Conservation (phyloP, 2,113 vertebrate genomes). For the Myxocyprinus asiaticus region DNA sequence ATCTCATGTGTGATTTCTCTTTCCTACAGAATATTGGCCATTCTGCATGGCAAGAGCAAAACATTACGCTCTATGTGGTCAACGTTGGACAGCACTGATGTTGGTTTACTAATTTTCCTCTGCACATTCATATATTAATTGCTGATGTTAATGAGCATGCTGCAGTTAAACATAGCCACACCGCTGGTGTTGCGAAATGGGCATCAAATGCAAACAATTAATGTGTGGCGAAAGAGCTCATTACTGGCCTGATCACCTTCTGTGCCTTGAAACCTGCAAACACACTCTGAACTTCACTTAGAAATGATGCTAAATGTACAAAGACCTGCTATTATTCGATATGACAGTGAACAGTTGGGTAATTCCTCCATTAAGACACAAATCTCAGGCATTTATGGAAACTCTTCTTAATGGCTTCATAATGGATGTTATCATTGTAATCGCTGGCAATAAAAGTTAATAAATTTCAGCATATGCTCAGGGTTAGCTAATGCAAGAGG, state of each 20-base stretch:
- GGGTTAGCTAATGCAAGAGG: conserved; percentile 35
- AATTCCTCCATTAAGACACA: conserved; percentile 26
- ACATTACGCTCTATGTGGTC: too few species aligned
- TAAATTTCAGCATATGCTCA: conserved; percentile 32
- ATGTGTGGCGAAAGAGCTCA: neutral
- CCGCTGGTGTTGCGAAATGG: neutral
- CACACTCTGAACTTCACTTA: conserved; percentile 1
- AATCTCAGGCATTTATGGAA: conserved; percentile 30
- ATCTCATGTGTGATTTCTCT: too few species aligned
- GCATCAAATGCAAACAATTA: conserved; percentile 2
- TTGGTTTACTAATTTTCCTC: too few species aligned
- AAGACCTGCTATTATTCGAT: conserved; percentile 12
- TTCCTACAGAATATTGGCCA: too few species aligned
- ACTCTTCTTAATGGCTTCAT: conserved; percentile 27
- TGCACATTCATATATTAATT: neutral
- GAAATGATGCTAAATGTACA: conserved; percentile 8
- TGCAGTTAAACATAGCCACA: neutral
- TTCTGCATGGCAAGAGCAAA: too few species aligned
- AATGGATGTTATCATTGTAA: conserved; percentile 20
- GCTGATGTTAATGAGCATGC: neutral
- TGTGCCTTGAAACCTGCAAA: neutral
- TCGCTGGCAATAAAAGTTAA: conserved; percentile 24
- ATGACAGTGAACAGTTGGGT: neutral
- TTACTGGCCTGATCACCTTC: conserved; percentile 16
- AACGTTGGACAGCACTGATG: too few species aligned